Evolutionary conservation across 2,113 vertebrate species (phyloP), one percentile per base, ranked within the genome.

Genomic region (Bufo gargarizans): DNA sequence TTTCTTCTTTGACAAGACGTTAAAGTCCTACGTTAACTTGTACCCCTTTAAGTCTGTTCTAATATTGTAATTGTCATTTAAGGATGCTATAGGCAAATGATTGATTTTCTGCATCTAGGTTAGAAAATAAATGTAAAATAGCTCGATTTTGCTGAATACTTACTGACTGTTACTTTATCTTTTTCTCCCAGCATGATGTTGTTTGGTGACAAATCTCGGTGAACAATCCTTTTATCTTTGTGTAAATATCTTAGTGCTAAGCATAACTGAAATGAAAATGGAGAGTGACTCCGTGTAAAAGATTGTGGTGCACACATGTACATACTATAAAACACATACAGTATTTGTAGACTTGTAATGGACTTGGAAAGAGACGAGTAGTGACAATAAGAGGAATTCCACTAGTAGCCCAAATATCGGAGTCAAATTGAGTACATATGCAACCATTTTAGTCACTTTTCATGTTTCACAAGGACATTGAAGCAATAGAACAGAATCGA

Each of bases 161-260:
- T 93, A 98, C 96, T 97, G 89, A 98, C 93, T 17, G 96, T 97
- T 90, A 98, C 95, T 94, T 96, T 96, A 91, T 97, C 96, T 88
- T 95, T 96, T 89, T 97, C 96, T 22, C 96, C 96, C 90, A 99
- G 88, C 96, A 97, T 97, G 85, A 97, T 94, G 89, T 97, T 98
- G 92, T 95, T 97, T 0, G 95, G 96, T 0, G 96, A 95, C 77
- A 99, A 96, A 86, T 98, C 96, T 85, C 94, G 89, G 89, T 97
- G 97, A 77, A 98, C 93, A 71, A 98, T 97, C 80, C 94, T 95
- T 90, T 99, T 97, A 90, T 97, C 97, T 89, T 97, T 97, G 93
- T 97, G 97, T 65, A 98, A 94, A 91, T 98, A 99, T 74, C 92
- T 90, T 90, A 98, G 91, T 12, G 96, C 96, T 90, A 98, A 92